A percentile compares a stretch with the other conserved stretches of the same genome.
phyloP scores from a whole-genome alignment of 2,888 invertebrate species.

The Stenoptilia bipunctidactyla region DNA sequence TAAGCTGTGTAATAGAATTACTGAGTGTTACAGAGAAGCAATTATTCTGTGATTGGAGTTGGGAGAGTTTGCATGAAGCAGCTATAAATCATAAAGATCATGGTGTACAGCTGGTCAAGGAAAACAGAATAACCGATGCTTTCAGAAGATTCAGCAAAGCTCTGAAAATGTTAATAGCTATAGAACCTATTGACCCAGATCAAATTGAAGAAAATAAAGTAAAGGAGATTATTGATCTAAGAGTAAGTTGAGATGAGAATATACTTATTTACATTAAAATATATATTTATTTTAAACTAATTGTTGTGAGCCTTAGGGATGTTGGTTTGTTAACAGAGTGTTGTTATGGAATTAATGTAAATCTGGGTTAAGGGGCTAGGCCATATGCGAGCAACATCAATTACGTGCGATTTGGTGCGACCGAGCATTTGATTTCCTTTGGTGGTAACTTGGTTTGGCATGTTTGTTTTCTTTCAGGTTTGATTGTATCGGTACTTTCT shows the following conservation, averaged over 20 bases:
- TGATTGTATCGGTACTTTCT: too few relatives aligned
- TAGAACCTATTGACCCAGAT: constrained; percentile 72
- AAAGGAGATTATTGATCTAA: constrained; percentile 67
- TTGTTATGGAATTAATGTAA: too few relatives aligned
- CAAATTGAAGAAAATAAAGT: constrained; percentile 56
- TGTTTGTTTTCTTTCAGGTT: too few relatives aligned
- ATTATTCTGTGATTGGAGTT: constrained; percentile 69
- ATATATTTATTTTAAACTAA: too few relatives aligned
- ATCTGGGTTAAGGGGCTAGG: too few relatives aligned
- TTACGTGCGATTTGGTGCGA: too few relatives aligned
- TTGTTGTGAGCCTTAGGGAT: too few relatives aligned
- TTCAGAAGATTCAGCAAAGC: constrained; percentile 80
- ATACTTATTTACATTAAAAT: too few relatives aligned
- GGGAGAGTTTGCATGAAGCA: constrained; percentile 58
- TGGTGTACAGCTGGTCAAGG: constrained; percentile 76
- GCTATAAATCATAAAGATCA: constrained; percentile 66
- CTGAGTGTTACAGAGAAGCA: constrained; percentile 52
- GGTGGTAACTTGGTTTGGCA: too few relatives aligned
- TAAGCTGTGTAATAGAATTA: constrained; percentile 53
- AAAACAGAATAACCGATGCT: constrained; percentile 74
- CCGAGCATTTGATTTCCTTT: too few relatives aligned
- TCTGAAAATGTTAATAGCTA: constrained; percentile 76
- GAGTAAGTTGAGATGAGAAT: constrained; percentile 25
- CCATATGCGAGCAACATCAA: too few relatives aligned
- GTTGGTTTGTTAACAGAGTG: too few relatives aligned